These are phyloP conservation scores for Spatula versicolor DNA, from an alignment of 2,797 vertebrate species.

Conservation along the genomic window DNA sequence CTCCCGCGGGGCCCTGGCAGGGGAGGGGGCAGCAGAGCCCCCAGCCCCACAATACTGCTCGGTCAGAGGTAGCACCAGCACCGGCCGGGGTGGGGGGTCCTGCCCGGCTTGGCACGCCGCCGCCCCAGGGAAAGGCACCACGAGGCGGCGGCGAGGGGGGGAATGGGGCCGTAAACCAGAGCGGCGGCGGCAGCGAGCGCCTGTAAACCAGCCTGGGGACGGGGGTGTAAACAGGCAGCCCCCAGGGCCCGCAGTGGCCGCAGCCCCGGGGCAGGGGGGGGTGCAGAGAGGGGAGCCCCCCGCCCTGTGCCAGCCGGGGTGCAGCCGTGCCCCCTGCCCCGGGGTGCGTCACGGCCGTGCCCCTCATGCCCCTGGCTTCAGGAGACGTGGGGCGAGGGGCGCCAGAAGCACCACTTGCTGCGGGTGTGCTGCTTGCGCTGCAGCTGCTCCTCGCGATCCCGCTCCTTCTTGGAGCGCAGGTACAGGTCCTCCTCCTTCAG, in stretches of 20 bases:
- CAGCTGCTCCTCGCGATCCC: constrained; percentile 87
- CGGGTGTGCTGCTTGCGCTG: constrained; percentile 89
- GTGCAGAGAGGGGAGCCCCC: background rate
- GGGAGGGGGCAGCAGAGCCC: background rate
- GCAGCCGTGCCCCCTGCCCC: background rate
- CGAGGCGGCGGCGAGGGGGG: background rate
- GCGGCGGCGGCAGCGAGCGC: background rate
- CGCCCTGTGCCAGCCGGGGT: background rate
- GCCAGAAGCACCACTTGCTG: constrained; percentile 92
- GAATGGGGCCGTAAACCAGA: background rate
- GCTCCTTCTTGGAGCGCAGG: constrained; percentile 88
- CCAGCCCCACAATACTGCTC: constrained; percentile 27
- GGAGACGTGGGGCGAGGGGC: constrained; percentile 74
- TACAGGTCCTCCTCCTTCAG: constrained; percentile 93
- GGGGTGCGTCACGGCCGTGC: background rate
- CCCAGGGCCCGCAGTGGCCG: background rate
- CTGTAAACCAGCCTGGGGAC: background rate
- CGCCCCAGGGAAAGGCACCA: background rate
- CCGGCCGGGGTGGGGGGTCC: background rate
- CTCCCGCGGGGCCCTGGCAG: background rate
- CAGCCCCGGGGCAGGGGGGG: background rate
- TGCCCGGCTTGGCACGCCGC: background rate
- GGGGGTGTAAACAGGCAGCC: background rate
- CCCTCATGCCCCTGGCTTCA: background rate
- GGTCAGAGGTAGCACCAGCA: constrained; percentile 42